Conservation (phyloP, 2,113 vertebrate species). For the Corvus moneduloides region DNA sequence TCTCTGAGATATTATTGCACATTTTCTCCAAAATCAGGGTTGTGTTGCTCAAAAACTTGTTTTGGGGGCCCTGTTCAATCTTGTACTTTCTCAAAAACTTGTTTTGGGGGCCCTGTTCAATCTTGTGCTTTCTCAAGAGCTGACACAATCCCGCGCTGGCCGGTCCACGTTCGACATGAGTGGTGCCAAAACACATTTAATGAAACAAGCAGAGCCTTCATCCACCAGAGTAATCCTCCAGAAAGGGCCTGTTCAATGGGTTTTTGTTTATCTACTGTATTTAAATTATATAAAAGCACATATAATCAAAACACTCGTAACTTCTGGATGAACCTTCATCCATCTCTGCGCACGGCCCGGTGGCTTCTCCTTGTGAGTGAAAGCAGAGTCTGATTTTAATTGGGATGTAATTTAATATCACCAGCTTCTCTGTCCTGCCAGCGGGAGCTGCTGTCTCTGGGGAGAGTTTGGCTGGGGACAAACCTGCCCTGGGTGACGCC, state of each 20-base stretch:
- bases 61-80: neutral
- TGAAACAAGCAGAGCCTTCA: neutral
- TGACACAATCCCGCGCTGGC: accelerated
- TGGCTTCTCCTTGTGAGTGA: neutral
- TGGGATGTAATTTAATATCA: neutral
- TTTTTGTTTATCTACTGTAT: neutral
- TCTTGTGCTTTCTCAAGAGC: neutral
- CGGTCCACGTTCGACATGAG: accelerated
- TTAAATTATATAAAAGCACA: neutral
- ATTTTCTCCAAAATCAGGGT: neutral
- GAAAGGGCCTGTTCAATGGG: neutral
- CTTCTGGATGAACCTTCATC: neutral
- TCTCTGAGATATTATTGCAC: neutral
- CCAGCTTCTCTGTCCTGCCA: neutral
- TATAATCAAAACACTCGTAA: neutral
- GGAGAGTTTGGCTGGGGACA: neutral
- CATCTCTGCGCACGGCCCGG: accelerated
- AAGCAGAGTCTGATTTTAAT: neutral
- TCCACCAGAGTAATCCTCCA: neutral
- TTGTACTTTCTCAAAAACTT: neutral
- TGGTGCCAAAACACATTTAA: neutral
- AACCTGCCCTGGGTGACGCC: neutral
- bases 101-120: neutral
- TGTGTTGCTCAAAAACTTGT: no score
- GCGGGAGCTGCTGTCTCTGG: neutral